Conservation (phyloP, 2,113 vertebrate genomes). For the Peucedramus taeniatus region DNA sequence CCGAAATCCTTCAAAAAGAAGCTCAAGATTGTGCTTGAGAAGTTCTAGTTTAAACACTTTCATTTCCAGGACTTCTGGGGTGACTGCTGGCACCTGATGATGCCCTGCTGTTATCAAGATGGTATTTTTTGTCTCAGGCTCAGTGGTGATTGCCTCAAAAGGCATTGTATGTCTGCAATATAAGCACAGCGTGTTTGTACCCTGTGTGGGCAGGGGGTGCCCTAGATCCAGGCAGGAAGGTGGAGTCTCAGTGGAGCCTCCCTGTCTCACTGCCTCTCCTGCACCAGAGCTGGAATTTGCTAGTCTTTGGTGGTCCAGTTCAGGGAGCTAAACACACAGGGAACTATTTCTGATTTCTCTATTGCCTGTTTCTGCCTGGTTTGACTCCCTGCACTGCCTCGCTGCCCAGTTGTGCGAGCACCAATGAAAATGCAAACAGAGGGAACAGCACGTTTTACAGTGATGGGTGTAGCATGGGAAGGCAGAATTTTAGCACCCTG, state of each 20-base stretch:
- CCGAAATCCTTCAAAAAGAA: background rate
- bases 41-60: background rate
- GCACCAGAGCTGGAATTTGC: background rate
- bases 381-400: background rate
- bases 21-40: background rate
- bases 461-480: background rate
- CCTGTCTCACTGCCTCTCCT: background rate
- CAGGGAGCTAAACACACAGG: background rate
- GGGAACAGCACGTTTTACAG: background rate
- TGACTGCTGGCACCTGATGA: background rate
- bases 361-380: fast-evolving
- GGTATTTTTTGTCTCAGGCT: background rate
- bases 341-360: background rate
- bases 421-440: background rate
- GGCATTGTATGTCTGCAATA: fast-evolving
- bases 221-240: background rate
- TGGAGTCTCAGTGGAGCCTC: background rate
- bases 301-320: background rate
- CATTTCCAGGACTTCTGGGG: background rate
- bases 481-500: background rate
- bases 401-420: fast-evolving
- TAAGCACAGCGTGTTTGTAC: background rate
- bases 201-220: background rate
- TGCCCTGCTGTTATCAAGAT: background rate
- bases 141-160: background rate